Evolutionary conservation across 2,113 vertebrate genomes (phyloP).

Genomic region (Sturnus vulgaris): DNA sequence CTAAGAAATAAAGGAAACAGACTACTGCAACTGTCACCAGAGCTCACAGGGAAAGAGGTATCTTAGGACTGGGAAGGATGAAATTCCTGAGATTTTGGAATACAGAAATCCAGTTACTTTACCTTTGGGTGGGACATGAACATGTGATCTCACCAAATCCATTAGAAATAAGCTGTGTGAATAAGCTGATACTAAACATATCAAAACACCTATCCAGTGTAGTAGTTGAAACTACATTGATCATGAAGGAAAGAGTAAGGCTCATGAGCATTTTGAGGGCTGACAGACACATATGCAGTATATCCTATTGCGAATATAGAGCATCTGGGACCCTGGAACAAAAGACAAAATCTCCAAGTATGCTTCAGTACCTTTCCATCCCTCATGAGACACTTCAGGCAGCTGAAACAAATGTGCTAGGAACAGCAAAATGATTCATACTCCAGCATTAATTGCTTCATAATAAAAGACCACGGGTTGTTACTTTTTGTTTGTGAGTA

Average conservation of each 20-base stretch:
- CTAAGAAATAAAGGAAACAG: not conserved
- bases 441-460: not conserved
- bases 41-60: not conserved
- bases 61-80: not conserved
- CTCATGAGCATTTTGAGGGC: not conserved
- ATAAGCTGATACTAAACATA: not conserved
- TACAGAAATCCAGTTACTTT: not conserved
- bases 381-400: not conserved
- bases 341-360: not conserved
- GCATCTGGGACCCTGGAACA: not conserved
- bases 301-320: not conserved
- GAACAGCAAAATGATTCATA: slow-evolving; percentile 7
- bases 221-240: not conserved
- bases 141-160: not conserved
- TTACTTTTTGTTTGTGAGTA: not conserved
- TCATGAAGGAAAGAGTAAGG: not conserved
- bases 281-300: not conserved
- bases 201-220: not conserved
- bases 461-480: slow-evolving; percentile 27
- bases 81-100: not conserved
- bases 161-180: not conserved
- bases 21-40: not conserved
- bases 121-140: not conserved
- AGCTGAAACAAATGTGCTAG: slow-evolving; percentile 13
- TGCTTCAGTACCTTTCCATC: not conserved